Evolutionary conservation across 2,113 vertebrate genomes (phyloP).

Genomic region (Corythoichthys intestinalis): DNA sequence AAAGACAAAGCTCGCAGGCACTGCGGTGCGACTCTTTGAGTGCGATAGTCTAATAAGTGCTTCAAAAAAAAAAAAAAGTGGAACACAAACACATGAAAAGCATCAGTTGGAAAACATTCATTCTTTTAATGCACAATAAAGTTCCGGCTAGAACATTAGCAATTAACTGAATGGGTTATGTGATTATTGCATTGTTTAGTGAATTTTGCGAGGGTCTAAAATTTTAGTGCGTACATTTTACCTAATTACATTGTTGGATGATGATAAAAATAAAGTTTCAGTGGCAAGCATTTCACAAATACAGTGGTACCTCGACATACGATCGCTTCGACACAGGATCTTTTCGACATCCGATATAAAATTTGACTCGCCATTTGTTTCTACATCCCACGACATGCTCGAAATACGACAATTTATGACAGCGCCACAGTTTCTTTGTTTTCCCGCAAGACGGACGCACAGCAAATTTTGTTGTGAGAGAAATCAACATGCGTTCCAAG

Average conservation of each 20-base stretch:
- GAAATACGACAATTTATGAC: no score
- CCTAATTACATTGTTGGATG: background rate
- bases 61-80: conserved; percentile 48
- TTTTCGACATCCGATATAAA: no score
- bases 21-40: conserved; percentile 69
- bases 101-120: background rate
- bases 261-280: conserved; percentile 25
- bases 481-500: no score
- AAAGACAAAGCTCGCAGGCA: conserved; percentile 72
- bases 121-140: background rate
- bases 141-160: background rate
- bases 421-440: no score
- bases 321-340: no score
- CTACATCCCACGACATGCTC: no score
- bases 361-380: no score
- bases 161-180: background rate
- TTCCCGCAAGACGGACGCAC: no score
- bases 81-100: background rate
- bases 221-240: background rate
- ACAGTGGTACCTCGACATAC: no score
- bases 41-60: conserved; percentile 72
- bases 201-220: background rate
- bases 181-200: background rate
- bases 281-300: background rate
- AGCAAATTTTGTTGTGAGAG: no score